Conservation (phyloP, 2,888 invertebrate species). For the Bembecia ichneumoniformis region DNA sequence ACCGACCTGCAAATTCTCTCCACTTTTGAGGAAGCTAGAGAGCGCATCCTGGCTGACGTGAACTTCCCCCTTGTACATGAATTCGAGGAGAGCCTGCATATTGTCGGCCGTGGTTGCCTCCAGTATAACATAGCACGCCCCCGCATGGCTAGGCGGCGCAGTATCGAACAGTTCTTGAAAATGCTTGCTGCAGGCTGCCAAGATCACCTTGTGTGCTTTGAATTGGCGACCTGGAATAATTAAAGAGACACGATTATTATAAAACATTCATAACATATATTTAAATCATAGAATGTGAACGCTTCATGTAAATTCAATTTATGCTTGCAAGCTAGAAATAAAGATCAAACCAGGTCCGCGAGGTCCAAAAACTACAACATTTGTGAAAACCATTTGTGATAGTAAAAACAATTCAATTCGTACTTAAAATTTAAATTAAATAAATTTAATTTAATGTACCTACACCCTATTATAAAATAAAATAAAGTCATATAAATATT, state of each 20-base stretch:
- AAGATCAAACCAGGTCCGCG: too few relatives aligned
- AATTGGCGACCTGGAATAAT: constrained; percentile 83
- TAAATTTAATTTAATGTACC: too few relatives aligned
- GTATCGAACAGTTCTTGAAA: constrained; percentile 92
- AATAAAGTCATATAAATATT: too few relatives aligned
- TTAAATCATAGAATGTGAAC: background rate
- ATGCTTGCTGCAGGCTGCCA: constrained; percentile 94
- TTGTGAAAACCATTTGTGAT: too few relatives aligned
- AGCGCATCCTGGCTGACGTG: constrained; percentile 93
- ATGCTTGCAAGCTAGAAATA: background rate
- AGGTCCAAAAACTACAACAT: too few relatives aligned
- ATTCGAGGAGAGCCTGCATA: constrained; percentile 91
- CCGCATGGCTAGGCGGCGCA: constrained; percentile 84
- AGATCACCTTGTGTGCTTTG: constrained; percentile 91
- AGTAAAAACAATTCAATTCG: too few relatives aligned
- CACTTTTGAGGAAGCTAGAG: constrained; percentile 91
- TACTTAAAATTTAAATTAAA: too few relatives aligned
- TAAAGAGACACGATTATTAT: too few relatives aligned
- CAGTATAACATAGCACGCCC: constrained; percentile 87
- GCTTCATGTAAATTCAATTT: background rate
- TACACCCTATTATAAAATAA: too few relatives aligned
- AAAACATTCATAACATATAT: background rate
- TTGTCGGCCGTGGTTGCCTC: constrained; percentile 92
- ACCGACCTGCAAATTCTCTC: constrained; percentile 88
- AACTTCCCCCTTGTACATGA: constrained; percentile 96